These are phyloP conservation scores for Leptodirus hochenwartii DNA, from an alignment of 2,888 invertebrate genomes.

Conservation along the genomic window DNA sequence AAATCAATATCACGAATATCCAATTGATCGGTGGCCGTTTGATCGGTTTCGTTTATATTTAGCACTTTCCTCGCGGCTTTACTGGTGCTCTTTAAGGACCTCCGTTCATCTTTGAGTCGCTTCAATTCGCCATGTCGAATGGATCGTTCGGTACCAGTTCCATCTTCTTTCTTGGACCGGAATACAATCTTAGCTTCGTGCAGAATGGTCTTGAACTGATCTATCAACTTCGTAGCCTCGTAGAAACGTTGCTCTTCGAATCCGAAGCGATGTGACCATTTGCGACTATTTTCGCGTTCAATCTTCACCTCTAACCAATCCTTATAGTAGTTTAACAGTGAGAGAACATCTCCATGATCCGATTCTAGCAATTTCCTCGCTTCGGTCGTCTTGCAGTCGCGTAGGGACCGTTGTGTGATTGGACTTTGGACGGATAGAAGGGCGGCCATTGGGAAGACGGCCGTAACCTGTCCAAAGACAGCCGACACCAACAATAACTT, in stretches of 20 bases:
- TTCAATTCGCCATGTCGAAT: slow-evolving; percentile 79
- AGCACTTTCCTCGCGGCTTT: slow-evolving; percentile 33
- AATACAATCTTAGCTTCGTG: slow-evolving; percentile 31
- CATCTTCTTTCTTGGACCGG: slow-evolving; percentile 20
- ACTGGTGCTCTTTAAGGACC: slow-evolving; percentile 22
- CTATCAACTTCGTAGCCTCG: slow-evolving; percentile 83
- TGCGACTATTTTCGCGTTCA: slow-evolving; percentile 32
- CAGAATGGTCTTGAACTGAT: slow-evolving; percentile 72
- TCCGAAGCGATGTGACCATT: slow-evolving; percentile 80
- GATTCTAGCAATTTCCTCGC: slow-evolving; percentile 71
- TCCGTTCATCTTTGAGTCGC: slow-evolving; percentile 54
- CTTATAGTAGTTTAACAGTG: slow-evolving; percentile 68
- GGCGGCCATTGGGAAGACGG: slow-evolving; percentile 77
- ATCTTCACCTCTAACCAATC: slow-evolving; percentile 76
- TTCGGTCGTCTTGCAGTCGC: slow-evolving; percentile 69
- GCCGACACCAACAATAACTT: slow-evolving; percentile 91
- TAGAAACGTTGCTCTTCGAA: slow-evolving; percentile 95
- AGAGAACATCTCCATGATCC: slow-evolving; percentile 90
- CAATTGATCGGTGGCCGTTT: slow-evolving; percentile 19
- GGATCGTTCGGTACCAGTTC: slow-evolving; percentile 57
- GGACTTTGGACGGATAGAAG: slow-evolving; percentile 87
- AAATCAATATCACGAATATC: slow-evolving; percentile 33
- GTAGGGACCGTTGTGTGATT: slow-evolving; percentile 75
- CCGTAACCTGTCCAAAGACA: slow-evolving; percentile 72
- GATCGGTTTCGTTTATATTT: slow-evolving; percentile 15